Conservation (phyloP, 2,797 vertebrate species). For the Siniperca obscura region DNA sequence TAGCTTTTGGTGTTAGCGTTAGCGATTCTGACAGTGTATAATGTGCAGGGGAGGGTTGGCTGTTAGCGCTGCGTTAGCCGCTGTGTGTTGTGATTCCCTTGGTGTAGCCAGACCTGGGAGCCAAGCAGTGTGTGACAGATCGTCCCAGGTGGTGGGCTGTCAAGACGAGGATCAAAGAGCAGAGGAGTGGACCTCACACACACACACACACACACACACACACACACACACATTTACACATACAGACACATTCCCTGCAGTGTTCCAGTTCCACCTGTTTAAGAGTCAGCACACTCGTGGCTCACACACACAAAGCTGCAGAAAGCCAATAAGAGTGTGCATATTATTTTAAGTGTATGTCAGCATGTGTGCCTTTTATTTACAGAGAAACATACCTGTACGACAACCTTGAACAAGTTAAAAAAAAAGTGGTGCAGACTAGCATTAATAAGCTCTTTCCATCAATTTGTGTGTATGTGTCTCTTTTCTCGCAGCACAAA, state of each 20-base stretch:
- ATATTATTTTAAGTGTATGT: constrained; percentile 38
- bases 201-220: constrained; percentile 33
- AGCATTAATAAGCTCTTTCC: constrained; percentile 42
- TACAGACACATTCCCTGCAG: constrained; percentile 30
- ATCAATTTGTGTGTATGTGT: constrained; percentile 38
- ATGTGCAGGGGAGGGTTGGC: constrained; percentile 44
- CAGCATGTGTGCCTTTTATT: constrained; percentile 24
- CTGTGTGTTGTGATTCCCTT: constrained; percentile 73
- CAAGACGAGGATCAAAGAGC: constrained; percentile 83
- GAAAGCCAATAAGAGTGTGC: constrained; percentile 40
- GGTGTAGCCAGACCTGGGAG: constrained; percentile 70
- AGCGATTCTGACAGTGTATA: constrained; percentile 68
- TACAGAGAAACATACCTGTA: constrained; percentile 15
- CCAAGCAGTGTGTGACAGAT: constrained; percentile 68
- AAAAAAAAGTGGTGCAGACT: constrained; percentile 4
- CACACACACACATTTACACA: constrained; percentile 41
- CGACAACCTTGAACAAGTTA: constrained; percentile 32
- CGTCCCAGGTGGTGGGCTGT: constrained; percentile 83
- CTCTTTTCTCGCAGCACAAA: constrained; percentile 56
- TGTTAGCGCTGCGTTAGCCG: constrained; percentile 54
- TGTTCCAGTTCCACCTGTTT: constrained; percentile 68
- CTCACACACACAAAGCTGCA: constrained; percentile 49
- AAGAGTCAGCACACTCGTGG: constrained; percentile 66
- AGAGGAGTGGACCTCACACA: constrained; percentile 73
- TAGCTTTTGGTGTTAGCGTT: constrained; percentile 69